These are phyloP conservation scores for Periphyllus acericola DNA, from an alignment of 2,888 invertebrate species.

Conservation along the genomic window DNA sequence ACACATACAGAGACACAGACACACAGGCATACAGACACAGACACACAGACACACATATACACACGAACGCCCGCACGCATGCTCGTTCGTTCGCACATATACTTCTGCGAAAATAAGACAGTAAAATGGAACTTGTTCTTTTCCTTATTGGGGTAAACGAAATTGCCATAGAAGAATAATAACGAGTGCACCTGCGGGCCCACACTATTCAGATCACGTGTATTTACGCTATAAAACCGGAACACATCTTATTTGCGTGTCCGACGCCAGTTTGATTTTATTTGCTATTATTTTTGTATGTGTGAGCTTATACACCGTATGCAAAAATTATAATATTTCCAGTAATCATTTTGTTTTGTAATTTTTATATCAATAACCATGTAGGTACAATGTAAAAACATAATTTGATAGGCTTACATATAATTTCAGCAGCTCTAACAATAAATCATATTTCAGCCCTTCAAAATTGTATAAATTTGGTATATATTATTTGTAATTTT, in stretches of 20 bases:
- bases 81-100: not conserved
- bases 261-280: constrained; percentile 42
- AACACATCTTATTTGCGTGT: constrained; percentile 41
- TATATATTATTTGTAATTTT: too few species aligned
- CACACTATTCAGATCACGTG: constrained; percentile 52
- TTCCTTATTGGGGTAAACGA: constrained; percentile 53
- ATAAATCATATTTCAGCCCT: too few species aligned
- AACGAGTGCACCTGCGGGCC: constrained; percentile 52
- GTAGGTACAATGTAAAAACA: not conserved
- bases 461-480: too few species aligned
- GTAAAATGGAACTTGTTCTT: constrained; percentile 47
- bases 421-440: too few species aligned
- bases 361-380: not conserved
- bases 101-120: not conserved
- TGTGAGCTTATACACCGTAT: not conserved
- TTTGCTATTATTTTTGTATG: constrained; percentile 22
- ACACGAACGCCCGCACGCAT: not conserved
- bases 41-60: constrained; percentile 1
- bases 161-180: constrained; percentile 59
- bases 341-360: not conserved
- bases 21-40: not conserved
- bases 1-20: constrained; percentile 2
- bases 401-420: too few species aligned
- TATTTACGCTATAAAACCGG: constrained; percentile 24
- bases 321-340: not conserved